These are phyloP conservation scores for Melopsittacus undulatus DNA, from an alignment of 2,797 vertebrate genomes.

Conservation along the genomic window DNA sequence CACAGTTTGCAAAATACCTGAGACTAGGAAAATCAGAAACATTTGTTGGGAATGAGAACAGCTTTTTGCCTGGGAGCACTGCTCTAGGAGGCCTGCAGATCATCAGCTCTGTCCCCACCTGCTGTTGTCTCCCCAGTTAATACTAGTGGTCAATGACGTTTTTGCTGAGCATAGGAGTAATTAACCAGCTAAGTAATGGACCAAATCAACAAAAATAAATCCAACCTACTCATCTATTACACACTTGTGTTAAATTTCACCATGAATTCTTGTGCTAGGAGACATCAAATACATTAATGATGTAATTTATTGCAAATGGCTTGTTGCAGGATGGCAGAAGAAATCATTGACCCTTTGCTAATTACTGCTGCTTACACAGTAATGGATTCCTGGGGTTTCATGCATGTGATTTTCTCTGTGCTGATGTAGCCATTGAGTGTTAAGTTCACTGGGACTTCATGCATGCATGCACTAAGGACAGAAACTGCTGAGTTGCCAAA, in stretches of 20 bases:
- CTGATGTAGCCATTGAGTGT: not conserved
- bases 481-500: not conserved
- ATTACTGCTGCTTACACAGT: not conserved
- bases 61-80: not conserved
- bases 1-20: not conserved
- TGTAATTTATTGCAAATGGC: not conserved
- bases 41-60: not conserved
- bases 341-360: constrained; percentile 1
- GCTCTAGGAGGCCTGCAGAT: not conserved
- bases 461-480: not conserved
- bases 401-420: not conserved
- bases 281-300: not conserved
- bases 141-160: not conserved
- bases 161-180: not conserved
- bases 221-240: not conserved
- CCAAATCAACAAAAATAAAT: constrained; percentile 23
- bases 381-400: constrained; percentile 8
- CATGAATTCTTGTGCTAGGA: not conserved
- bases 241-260: not conserved
- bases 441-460: not conserved
- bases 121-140: not conserved
- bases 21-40: not conserved
- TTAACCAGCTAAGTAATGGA: not conserved
- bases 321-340: not conserved
- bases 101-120: not conserved